Base-by-base conservation (phyloP, 2,888 invertebrate genomes). In the Apocheima hispidaria region DNA sequence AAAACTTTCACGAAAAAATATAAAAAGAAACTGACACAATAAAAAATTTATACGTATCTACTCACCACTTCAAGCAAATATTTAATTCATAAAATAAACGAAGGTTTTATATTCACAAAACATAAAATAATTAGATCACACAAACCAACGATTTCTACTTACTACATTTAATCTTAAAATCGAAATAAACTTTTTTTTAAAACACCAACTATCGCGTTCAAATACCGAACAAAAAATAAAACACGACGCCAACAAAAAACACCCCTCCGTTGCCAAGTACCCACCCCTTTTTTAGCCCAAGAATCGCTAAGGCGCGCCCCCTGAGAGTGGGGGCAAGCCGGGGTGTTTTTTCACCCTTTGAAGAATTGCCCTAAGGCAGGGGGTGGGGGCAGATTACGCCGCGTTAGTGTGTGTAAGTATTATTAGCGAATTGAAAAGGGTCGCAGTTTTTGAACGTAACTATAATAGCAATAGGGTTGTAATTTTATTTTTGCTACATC, bases 211-310 rank as follows among this genome's bases (percentile, higher is more conserved):
- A 63, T 59, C 35, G 28, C 65, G 71, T 77, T 74, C 67, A 53
- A 69, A 81, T 77, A 74, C 69, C 69, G 69, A 74, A 78, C 82
- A 86, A 89, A 90, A 90, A 82, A 62, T 62, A 62, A 51, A 51
- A 38, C 18, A 36, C 36, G 26, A 9, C 55, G 28, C 6, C 81
- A 84, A 83, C 87, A 68, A 68, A 67, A 66, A 65, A 54, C 81
- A 75, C 74, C 78, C 75, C 75, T 81, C 79, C 79, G 88, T 88
- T 89, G 87, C 88, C 87, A 88, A 90, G 91, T 90, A 87, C 83
- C 90, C 90, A 83, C 91, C 92, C 92, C 88, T 88, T 92, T 92
- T 92, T 91, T 89, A 88, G 83, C 91, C 90, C 89, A 91, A 92
- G 92, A 92, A 90, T 88, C 83, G 84, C 87, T 86, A 91, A 91